These are phyloP conservation scores for Tortricodes alternella DNA, from an alignment of 2,888 invertebrate species.

Conservation along the genomic window DNA sequence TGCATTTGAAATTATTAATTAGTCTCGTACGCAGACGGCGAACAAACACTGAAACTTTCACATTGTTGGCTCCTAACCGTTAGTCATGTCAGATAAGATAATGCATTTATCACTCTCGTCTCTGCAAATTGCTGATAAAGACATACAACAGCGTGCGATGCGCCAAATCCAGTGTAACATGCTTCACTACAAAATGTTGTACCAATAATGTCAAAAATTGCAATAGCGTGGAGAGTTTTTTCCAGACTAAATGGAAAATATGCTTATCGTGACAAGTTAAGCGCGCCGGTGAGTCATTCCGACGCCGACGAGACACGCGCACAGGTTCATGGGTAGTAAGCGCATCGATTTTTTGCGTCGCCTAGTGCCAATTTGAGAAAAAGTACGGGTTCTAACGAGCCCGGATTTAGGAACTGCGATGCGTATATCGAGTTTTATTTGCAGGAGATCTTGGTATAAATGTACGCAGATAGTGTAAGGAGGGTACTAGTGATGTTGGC, in stretches of 20 bases:
- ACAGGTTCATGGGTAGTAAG: constrained; percentile 4
- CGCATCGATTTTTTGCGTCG: constrained; percentile 10
- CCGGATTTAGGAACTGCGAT: too few relatives aligned
- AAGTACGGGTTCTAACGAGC: too few relatives aligned
- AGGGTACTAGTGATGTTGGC: constrained; percentile 11
- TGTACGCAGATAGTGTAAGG: background rate
- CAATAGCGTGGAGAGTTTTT: background rate
- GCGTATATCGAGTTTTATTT: too few relatives aligned
- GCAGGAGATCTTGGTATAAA: too few relatives aligned
- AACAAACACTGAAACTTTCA: constrained; percentile 21
- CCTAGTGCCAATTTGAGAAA: background rate
- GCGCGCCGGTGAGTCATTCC: background rate
- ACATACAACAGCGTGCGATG: background rate
- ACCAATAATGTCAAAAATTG: background rate
- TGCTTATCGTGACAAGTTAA: background rate
- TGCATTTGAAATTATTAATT: background rate
- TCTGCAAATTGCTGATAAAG: constrained; percentile 21
- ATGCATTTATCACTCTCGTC: constrained; percentile 17
- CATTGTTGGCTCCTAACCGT: constrained; percentile 19
- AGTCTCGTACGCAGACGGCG: background rate
- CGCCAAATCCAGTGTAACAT: background rate
- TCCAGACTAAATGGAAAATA: background rate
- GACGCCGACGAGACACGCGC: background rate
- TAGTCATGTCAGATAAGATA: constrained; percentile 27
- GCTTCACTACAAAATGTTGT: background rate